Evolutionary conservation across 1,140 invertebrate genomes (phyloP).

Genomic region (Drosophila nebulosa): DNA sequence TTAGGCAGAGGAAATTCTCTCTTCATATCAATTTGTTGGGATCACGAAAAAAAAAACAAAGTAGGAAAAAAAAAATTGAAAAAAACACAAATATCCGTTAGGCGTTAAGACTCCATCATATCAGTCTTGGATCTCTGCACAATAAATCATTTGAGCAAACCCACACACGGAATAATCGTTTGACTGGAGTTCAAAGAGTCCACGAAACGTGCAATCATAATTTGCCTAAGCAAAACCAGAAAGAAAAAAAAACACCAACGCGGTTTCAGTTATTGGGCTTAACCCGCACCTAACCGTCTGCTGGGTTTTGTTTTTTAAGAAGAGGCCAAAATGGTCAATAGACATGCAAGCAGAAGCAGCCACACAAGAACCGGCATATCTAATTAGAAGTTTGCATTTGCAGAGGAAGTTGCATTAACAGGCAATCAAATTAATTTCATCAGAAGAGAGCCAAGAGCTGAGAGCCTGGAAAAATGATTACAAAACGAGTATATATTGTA

Average conservation of each 20-base stretch:
- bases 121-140: constrained; percentile 23
- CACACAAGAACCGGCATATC: not conserved
- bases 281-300: constrained; percentile 45
- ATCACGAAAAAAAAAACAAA: constrained; percentile 29
- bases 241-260: constrained; percentile 29
- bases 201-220: constrained; percentile 59
- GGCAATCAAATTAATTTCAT: constrained; percentile 48
- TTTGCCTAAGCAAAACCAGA: constrained; percentile 19
- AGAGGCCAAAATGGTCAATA: constrained; percentile 42
- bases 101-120: constrained; percentile 43
- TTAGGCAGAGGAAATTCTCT: constrained; percentile 14
- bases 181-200: constrained; percentile 46
- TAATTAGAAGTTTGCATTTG: constrained; percentile 64
- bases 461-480: not conserved
- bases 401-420: constrained; percentile 64
- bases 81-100: constrained; percentile 52
- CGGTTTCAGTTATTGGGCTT: constrained; percentile 8
- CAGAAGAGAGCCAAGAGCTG: constrained; percentile 14
- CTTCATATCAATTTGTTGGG: constrained; percentile 47
- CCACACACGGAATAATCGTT: constrained; percentile 43
- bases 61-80: constrained; percentile 6
- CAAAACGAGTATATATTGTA: not conserved
- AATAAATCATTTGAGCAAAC: constrained; percentile 53
- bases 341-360: constrained; percentile 55
- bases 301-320: constrained; percentile 2